Conservation (phyloP, 2,888 invertebrate genomes). For the Pterostichus madidus region DNA sequence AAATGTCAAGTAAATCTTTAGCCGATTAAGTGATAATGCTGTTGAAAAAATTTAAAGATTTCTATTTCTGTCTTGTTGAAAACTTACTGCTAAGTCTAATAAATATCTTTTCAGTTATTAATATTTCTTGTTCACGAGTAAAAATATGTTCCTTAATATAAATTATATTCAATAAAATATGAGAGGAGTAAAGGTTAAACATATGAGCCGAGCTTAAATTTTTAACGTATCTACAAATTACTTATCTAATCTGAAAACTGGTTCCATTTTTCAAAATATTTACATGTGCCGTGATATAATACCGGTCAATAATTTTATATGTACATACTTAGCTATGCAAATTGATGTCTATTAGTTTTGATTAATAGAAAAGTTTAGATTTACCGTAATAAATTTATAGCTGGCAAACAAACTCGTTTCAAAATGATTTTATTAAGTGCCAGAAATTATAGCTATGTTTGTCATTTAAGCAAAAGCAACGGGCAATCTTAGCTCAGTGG, state of each 20-base stretch:
- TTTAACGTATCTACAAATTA: constrained; percentile 32
- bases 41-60: no score
- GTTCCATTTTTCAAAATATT: constrained; percentile 52
- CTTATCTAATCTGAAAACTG: constrained; percentile 47
- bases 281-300: constrained; percentile 33
- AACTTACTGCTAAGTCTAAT: constrained; percentile 9
- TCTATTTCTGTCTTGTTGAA: neutral
- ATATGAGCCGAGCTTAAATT: constrained; percentile 43
- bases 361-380: constrained; percentile 24
- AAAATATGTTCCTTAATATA: constrained; percentile 32
- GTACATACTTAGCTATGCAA: constrained; percentile 36
- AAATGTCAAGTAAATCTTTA: no score
- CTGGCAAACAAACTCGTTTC: no score
- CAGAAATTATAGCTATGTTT: no score
- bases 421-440: no score
- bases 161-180: constrained; percentile 9
- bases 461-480: no score
- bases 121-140: neutral
- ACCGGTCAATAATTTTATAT: constrained; percentile 43
- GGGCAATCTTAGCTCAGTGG: no score
- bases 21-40: no score
- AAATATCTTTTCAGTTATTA: constrained; percentile 9
- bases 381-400: constrained; percentile 11
- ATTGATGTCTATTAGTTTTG: constrained; percentile 31
- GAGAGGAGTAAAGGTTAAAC: constrained; percentile 36